Conservation (phyloP, 2,888 invertebrate species). For the Eilema sororculum region DNA sequence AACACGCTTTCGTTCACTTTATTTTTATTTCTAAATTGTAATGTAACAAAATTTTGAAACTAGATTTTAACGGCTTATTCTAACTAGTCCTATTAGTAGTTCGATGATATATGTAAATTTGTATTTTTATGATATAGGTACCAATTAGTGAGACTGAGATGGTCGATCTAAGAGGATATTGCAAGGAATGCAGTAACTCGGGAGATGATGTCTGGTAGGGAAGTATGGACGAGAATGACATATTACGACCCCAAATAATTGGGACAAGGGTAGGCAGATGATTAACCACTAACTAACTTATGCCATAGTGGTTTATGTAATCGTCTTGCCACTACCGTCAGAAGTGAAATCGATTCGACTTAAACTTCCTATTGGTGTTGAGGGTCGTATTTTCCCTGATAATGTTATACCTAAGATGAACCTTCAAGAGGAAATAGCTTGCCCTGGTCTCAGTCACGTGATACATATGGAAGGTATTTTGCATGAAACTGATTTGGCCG, state of each 20-base stretch:
- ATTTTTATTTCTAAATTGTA: neutral
- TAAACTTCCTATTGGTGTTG: neutral
- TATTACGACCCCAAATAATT: neutral
- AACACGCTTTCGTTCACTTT: neutral
- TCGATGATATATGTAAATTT: neutral
- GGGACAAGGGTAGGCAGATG: neutral
- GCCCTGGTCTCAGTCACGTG: too few relatives aligned
- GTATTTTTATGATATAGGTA: neutral
- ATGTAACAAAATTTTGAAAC: neutral
- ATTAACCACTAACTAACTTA: neutral
- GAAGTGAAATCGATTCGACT: neutral
- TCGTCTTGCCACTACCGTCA: neutral
- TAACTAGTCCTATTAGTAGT: neutral
- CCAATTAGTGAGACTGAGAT: neutral
- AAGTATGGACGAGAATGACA: neutral
- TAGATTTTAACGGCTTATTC: conserved; percentile 1
- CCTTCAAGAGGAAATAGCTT: too few relatives aligned
- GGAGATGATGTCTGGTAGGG: neutral
- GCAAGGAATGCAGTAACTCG: neutral
- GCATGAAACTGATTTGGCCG: too few relatives aligned
- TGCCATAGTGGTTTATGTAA: neutral
- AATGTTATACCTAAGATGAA: too few relatives aligned
- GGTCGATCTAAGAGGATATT: neutral
- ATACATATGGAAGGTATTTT: too few relatives aligned
- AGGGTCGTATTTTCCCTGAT: neutral